These are phyloP conservation scores for Tetragonula clypearis DNA, from an alignment of 1,140 invertebrate species.

Conservation along the genomic window DNA sequence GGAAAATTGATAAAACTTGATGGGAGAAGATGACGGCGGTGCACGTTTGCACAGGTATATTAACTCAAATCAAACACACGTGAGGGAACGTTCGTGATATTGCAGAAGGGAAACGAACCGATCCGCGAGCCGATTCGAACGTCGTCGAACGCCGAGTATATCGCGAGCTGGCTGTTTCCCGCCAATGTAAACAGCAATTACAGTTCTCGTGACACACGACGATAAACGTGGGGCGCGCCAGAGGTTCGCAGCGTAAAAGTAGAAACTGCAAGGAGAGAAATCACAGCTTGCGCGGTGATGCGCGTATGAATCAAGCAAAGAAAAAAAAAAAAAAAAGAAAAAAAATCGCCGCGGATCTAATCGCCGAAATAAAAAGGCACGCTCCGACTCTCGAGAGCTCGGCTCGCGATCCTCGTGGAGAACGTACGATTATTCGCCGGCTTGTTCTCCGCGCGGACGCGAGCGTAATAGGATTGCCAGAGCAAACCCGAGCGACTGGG, in stretches of 20 bases:
- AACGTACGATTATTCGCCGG: slow-evolving; percentile 53
- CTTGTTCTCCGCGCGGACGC: background rate
- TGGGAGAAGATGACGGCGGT: background rate
- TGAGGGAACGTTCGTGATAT: background rate
- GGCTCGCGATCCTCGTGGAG: background rate
- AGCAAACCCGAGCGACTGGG: background rate
- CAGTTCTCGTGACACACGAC: background rate
- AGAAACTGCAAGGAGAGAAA: background rate
- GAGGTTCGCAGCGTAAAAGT: background rate
- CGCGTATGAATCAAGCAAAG: slow-evolving; percentile 45
- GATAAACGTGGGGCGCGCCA: background rate
- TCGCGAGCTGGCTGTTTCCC: background rate
- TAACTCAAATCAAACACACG: background rate
- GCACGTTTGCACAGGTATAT: background rate
- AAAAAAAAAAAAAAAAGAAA: slow-evolving; percentile 60
- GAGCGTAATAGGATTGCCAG: slow-evolving; percentile 58
- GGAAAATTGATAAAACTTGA: background rate
- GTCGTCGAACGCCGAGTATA: background rate
- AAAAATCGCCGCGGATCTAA: slow-evolving; percentile 33
- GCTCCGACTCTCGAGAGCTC: too few species aligned
- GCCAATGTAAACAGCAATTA: slow-evolving; percentile 30
- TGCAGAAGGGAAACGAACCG: too few species aligned
- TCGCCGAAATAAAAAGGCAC: slow-evolving; percentile 56
- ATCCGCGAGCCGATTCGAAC: background rate
- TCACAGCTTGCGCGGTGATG: background rate